Evolutionary conservation across 2,888 invertebrate species (phyloP), one percentile per base, ranked within the genome.

Genomic region (Tenthredo mesomela): DNA sequence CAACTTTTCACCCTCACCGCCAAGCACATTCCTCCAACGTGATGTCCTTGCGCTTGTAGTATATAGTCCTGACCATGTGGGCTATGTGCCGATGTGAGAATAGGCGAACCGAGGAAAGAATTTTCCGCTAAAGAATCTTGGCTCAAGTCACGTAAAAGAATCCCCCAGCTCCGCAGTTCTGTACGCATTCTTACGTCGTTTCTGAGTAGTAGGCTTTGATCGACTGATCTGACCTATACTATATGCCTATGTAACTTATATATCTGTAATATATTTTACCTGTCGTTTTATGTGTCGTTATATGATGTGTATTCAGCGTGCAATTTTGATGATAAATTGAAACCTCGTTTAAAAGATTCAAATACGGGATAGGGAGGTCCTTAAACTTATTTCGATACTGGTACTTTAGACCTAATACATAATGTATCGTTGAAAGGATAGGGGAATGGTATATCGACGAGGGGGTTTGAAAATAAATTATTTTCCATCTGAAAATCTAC

Each of bases 1-100:
- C 78, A 84, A 84, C 78, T 65, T 78, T 80, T 78, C 77, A 65
- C 25, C 84, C 84, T 15, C 37, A 50, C 21, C 77, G 65, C 73
- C 37, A 25, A 73, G 43, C 54, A 80, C 37, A 80, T 80, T 80
- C 50, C 58, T 80, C 77, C 77, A 47, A 40, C 71, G 40, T 43
- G 43, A 43, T 77, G 47, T 54, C 54, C n/a, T 77, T 77, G 29
- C 54, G 29, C 54, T 54, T 77, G 18, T 77, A 12, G 29, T 67
- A 67, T 67, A 67, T 67, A 67, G 33, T 25, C 67, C 15, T 18
- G 29, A 67, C 67, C 67, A 67, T 67, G 67, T 67, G 67, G 67
- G 67, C 33, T 67, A 2, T 67, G 33, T 67, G 67, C 67, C 33
- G 67, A 67, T 67, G 67, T 67, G 67, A 67, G 77, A 40, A 40